Base-by-base conservation (phyloP, 1,140 invertebrate species). In the Neodiprion virginianus region DNA sequence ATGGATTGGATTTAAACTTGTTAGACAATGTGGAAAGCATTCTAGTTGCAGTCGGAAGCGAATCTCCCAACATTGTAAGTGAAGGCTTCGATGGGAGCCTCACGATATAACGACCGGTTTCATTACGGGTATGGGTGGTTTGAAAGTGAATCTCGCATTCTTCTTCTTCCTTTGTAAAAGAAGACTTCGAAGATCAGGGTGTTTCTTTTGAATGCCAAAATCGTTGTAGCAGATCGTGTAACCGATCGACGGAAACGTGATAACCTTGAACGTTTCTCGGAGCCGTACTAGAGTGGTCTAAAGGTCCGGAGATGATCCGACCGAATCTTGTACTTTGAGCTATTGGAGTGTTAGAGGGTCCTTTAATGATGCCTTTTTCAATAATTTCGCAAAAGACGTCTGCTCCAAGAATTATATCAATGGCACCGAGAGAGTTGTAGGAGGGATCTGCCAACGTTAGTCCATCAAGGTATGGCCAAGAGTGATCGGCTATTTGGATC, bases 381-480 rank as follows among this genome's bases (percentile, higher is more conserved):
- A 77, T 17, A 10, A 79, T 50, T 11, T 50, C 40, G 10, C 74
- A 48, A 53, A 76, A 77, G 3, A 76, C 65, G 14, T 76, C 78
- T 11, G 74, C 74, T 3, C 74, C 78, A 8, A 79, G 49, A 1
- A 79, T 73, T 0, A 79, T 10, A 61, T 77, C 76, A 3, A 79
- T 67, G 9, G 61, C 10, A n/a, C 65, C 65, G 1, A 49, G 61
- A 7, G 14, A 8, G 21, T 61, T 28, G 28, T 76, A 79, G 0
- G 74, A 5, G 1, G 79, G 72, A 53, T 78, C 79, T 1, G 76
- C 75, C 1, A 79, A 68, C 11, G 7, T 12, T 7, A 76, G n/a
- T 11, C 66, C 68, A 1, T 21, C 12, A 67, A 77, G 69, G 28
- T 67, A 12, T 14, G 67, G 17, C 69, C 69, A 74, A 28, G n/a